These are phyloP conservation scores for Zaprionus capensis DNA, from an alignment of 1,140 invertebrate genomes.

Conservation along the genomic window DNA sequence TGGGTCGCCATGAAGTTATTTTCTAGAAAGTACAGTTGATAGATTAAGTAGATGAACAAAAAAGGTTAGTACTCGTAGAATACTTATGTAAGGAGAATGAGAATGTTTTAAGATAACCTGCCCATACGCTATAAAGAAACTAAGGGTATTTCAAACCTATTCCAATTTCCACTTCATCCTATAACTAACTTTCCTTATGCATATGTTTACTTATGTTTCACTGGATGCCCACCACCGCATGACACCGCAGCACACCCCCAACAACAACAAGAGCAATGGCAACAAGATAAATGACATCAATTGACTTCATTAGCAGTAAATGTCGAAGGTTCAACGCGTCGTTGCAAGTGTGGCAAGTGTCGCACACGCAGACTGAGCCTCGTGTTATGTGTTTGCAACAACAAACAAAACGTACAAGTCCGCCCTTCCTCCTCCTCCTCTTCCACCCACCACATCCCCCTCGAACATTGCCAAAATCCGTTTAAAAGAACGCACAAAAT, in stretches of 20 bases:
- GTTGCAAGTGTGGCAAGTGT: constrained; percentile 33
- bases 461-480: constrained; percentile 43
- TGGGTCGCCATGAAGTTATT: too few species aligned
- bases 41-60: too few species aligned
- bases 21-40: too few species aligned
- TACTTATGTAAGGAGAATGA: too few species aligned
- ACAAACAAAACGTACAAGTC: constrained; percentile 56
- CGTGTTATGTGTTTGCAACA: constrained; percentile 62
- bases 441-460: constrained; percentile 7
- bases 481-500: constrained; percentile 51
- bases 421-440: not conserved
- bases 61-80: too few species aligned
- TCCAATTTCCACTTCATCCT: not conserved
- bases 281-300: constrained; percentile 77
- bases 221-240: not conserved
- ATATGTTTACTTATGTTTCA: not conserved
- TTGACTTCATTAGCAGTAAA: constrained; percentile 81
- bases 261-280: constrained; percentile 17
- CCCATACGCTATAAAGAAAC: too few species aligned
- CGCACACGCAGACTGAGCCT: constrained; percentile 28
- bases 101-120: too few species aligned
- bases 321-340: constrained; percentile 54
- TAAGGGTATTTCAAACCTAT: too few species aligned
- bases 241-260: constrained; percentile 1
- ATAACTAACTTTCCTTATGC: not conserved